Evolutionary conservation across 2,797 vertebrate genomes (phyloP).

Genomic region (Myripristis jacobus): DNA sequence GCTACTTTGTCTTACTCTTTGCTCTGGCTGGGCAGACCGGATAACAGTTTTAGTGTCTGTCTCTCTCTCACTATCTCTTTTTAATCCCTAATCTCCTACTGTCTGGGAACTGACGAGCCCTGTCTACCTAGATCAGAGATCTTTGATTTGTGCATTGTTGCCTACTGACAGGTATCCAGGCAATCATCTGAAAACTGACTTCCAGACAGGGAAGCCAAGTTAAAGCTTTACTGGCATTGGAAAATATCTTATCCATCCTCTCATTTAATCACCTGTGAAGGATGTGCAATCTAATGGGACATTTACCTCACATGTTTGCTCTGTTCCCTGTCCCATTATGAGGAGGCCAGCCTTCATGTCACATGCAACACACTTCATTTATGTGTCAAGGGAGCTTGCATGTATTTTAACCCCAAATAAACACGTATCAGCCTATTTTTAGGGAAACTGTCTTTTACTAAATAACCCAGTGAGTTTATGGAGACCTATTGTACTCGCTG

Average conservation of each 20-base stretch:
- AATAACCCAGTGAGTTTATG: too few species aligned
- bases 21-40: not conserved
- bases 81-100: slow-evolving; percentile 1
- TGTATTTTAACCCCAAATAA: too few species aligned
- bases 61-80: not conserved
- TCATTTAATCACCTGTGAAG: slow-evolving; percentile 6
- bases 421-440: too few species aligned
- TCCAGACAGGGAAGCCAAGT: not conserved
- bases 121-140: slow-evolving; percentile 13
- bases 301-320: not conserved
- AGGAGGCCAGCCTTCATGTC: too few species aligned
- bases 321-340: slow-evolving; percentile 33
- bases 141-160: slow-evolving; percentile 8
- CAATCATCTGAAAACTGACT: not conserved
- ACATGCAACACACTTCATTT: too few species aligned
- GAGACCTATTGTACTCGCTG: too few species aligned
- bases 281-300: not conserved
- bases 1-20: slow-evolving; percentile 25
- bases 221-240: not conserved
- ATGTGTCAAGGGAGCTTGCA: too few species aligned
- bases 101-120: slow-evolving; percentile 2
- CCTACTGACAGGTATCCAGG: slow-evolving; percentile 9
- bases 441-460: too few species aligned
- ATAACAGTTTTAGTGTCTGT: slow-evolving; percentile 9
- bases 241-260: not conserved